Conservation (phyloP, 1,140 invertebrate genomes). For the honey bee (Apis mellifera) region Amel_HAv3.1 CM009933.2:2479501-2480000, state of each 20-base stretch:
- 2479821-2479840: neutral
- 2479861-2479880: too few species aligned
- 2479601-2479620: neutral
- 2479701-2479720: neutral
- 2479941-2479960: too few species aligned
- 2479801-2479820: neutral
- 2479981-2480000: too few species aligned
- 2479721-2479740: neutral
- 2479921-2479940: too few species aligned
- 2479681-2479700: neutral
- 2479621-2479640: neutral
- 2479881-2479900: too few species aligned
- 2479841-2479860: neutral
- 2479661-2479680: neutral
- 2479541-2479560: neutral
- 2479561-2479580: too few species aligned
- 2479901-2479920: too few species aligned
- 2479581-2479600: too few species aligned
- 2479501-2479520: too few species aligned
- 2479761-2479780: neutral
- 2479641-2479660: slow-evolving; percentile 29
- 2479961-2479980: too few species aligned
- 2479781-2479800: neutral
- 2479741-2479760: neutral
- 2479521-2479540: too few species aligned